phyloP scores from a whole-genome alignment of 2,888 invertebrate genomes.

The Cheilosia pagana region DNA sequence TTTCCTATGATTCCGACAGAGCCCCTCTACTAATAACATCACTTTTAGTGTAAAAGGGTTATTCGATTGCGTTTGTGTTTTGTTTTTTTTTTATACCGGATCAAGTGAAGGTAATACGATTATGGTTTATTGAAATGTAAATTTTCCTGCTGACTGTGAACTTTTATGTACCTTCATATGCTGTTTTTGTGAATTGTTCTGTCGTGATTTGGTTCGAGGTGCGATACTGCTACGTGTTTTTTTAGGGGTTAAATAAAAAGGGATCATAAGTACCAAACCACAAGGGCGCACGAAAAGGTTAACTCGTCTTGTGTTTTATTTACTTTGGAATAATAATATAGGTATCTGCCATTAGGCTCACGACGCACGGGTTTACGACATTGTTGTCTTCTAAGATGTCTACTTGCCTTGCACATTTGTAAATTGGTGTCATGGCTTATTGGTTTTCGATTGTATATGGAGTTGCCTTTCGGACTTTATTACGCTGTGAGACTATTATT shows the following conservation, averaged over 20 bases:
- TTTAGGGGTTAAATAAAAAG: slow-evolving; percentile 49
- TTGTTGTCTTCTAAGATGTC: slow-evolving; percentile 35
- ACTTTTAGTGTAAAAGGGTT: slow-evolving; percentile 32
- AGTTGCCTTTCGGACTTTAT: slow-evolving; percentile 2
- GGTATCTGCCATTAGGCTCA: slow-evolving; percentile 26
- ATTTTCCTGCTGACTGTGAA: slow-evolving; percentile 82
- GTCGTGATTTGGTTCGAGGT: slow-evolving; percentile 39
- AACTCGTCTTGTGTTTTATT: slow-evolving; percentile 49
- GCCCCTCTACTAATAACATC: background rate
- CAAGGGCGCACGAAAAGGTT: slow-evolving; percentile 36
- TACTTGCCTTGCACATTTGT: slow-evolving; percentile 71
- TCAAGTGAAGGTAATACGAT: slow-evolving; percentile 76
- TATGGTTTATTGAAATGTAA: slow-evolving; percentile 83
- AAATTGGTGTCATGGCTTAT: slow-evolving; percentile 73
- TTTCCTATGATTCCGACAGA: slow-evolving; percentile 9
- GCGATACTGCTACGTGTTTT: slow-evolving; percentile 43
- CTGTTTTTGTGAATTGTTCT: background rate
- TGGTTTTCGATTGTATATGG: slow-evolving; percentile 19
- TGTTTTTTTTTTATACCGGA: slow-evolving; percentile 31
- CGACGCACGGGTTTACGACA: slow-evolving; percentile 1
- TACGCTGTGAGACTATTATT: background rate
- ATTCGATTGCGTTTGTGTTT: slow-evolving; percentile 37
- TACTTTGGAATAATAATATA: slow-evolving; percentile 42
- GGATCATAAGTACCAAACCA: slow-evolving; percentile 17
- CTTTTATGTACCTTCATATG: slow-evolving; percentile 76